Percentiles rank a stretch among this genome's conserved stretches.
phyloP scores from a whole-genome alignment of 2,888 invertebrate species.

The Hyppa rectilinea region DNA sequence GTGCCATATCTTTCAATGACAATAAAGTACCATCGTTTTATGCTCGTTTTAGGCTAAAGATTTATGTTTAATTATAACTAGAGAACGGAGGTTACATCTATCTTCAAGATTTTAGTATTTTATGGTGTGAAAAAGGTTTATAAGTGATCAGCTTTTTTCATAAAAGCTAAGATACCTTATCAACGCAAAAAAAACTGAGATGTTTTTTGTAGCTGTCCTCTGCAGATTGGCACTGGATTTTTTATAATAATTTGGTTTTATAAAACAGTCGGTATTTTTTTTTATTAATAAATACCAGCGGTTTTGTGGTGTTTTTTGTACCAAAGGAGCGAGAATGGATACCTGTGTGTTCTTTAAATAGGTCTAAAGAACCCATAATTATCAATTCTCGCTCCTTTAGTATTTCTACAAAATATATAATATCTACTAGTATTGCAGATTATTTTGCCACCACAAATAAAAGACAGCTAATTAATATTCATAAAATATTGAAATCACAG shows the following conservation, averaged over 20 bases:
- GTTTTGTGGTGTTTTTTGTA: no score
- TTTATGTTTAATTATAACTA: constrained; percentile 63
- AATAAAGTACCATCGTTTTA: constrained; percentile 59
- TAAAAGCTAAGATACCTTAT: neutral
- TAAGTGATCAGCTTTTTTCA: neutral
- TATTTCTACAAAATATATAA: constrained; percentile 18
- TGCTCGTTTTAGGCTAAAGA: constrained; percentile 45
- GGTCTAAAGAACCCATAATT: neutral
- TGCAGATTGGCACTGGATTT: no score
- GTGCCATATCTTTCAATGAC: constrained; percentile 50
- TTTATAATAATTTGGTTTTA: neutral
- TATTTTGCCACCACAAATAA: constrained; percentile 5
- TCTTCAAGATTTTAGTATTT: constrained; percentile 33
- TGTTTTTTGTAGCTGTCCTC: neutral
- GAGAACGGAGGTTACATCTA: constrained; percentile 37
- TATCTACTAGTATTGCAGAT: no score
- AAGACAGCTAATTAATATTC: constrained; percentile 29
- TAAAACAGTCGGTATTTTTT: no score
- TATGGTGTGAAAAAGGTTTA: neutral
- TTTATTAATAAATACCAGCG: no score
- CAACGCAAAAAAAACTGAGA: neutral
- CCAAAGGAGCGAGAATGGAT: no score
- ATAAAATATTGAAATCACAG: constrained; percentile 32
- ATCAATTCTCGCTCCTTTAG: neutral
- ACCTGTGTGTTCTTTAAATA: no score